phyloP scores from a whole-genome alignment of 2,888 invertebrate species.

The Ectobius pallidus region DNA sequence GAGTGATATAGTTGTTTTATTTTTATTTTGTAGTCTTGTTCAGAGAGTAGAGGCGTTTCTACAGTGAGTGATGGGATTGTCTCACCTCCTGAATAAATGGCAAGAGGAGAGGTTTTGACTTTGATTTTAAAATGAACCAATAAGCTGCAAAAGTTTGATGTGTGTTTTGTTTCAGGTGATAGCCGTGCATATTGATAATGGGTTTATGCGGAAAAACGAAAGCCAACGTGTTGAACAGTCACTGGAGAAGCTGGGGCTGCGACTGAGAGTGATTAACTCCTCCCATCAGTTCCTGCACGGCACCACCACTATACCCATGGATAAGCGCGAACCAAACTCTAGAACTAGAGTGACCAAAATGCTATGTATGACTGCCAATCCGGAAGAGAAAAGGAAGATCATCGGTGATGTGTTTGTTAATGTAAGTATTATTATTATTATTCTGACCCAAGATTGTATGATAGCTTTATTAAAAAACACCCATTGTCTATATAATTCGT shows the following conservation, averaged over 20 bases:
- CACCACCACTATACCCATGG: conserved; percentile 79
- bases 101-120: no score
- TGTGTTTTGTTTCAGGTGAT: conserved; percentile 72
- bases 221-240: conserved; percentile 86
- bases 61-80: no score
- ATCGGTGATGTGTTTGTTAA: conserved; percentile 99
- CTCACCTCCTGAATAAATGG: no score
- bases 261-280: conserved; percentile 67
- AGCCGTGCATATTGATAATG: conserved; percentile 97
- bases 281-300: conserved; percentile 64
- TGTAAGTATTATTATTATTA: conserved; percentile 51
- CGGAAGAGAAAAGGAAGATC: conserved; percentile 97
- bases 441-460: no score
- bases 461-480: no score
- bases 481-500: no score
- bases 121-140: no score
- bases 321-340: conserved; percentile 58
- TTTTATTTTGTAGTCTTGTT: no score
- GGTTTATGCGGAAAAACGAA: conserved; percentile 97
- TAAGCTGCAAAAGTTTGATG: no score
- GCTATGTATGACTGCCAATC: conserved; percentile 84
- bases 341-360: conserved; percentile 74
- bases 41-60: no score
- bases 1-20: no score
- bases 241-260: conserved; percentile 80